Percentiles rank a stretch among this genome's conserved stretches.
Conservation (phyloP, 23 tunicate species). For the Diplosoma virens region DNA sequence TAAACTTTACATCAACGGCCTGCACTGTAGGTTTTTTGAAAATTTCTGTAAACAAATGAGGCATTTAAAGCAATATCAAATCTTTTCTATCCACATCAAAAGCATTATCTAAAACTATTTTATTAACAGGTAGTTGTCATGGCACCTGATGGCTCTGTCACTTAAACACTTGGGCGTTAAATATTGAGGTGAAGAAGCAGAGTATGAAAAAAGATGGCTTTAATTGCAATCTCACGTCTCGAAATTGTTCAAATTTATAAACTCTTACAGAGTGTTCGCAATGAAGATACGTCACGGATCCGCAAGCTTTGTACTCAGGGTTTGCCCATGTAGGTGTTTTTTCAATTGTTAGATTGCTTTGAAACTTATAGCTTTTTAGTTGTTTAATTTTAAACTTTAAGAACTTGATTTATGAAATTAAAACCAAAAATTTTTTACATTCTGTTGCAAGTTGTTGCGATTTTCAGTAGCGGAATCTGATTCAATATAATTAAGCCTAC, state of each 20-base stretch:
- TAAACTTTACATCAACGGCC: too few species aligned
- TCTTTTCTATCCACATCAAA: too few species aligned
- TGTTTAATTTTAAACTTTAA: background rate
- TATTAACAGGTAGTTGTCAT: background rate
- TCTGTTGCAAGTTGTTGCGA: too few species aligned
- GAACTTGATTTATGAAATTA: too few species aligned
- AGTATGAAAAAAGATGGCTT: slow-evolving; percentile 82
- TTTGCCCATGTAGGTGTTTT: slow-evolving; percentile 74
- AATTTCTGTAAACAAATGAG: too few species aligned
- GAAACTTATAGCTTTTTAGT: background rate
- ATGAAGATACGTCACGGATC: slow-evolving; percentile 55
- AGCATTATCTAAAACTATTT: too few species aligned
- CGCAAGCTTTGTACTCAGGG: slow-evolving; percentile 78
- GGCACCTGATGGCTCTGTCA: slow-evolving; percentile 13
- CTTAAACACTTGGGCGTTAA: background rate
- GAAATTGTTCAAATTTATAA: slow-evolving; percentile 84
- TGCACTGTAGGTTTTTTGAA: too few species aligned
- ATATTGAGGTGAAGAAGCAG: background rate
- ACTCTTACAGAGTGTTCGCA: slow-evolving; percentile 72
- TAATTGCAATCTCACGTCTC: slow-evolving; percentile 76
- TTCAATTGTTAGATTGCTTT: background rate
- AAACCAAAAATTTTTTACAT: too few species aligned
- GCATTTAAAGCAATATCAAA: too few species aligned
- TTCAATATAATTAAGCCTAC: too few species aligned
- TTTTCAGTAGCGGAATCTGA: too few species aligned